Percentiles rank a stretch among this genome's conserved stretches.
phyloP scores from a whole-genome alignment of 2,888 invertebrate species.

The Molanna angustata region DNA sequence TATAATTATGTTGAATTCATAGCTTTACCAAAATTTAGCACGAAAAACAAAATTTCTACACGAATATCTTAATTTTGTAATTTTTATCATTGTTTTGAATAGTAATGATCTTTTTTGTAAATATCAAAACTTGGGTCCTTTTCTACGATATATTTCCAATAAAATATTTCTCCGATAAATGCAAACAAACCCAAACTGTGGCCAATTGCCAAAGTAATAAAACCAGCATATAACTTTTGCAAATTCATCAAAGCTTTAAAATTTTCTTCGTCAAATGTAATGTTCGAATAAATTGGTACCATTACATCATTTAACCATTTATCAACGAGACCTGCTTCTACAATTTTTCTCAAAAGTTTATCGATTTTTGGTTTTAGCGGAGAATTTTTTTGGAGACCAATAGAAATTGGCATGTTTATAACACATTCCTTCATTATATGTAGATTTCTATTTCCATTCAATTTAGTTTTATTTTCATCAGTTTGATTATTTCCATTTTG shows the following conservation, averaged over 20 bases:
- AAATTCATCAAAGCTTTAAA: slow-evolving; percentile 76
- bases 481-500: slow-evolving; percentile 36
- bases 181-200: slow-evolving; percentile 59
- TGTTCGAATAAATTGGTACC: slow-evolving; percentile 54
- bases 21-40: too few relatives aligned
- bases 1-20: too few relatives aligned
- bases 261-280: slow-evolving; percentile 55
- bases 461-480: slow-evolving; percentile 36
- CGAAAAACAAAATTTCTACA: too few relatives aligned
- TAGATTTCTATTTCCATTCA: slow-evolving; percentile 51
- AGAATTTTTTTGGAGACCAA: slow-evolving; percentile 80
- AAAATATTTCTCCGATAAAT: slow-evolving; percentile 60
- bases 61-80: neutral
- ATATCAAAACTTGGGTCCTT: slow-evolving; percentile 70
- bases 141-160: slow-evolving; percentile 65
- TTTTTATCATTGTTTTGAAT: slow-evolving; percentile 2
- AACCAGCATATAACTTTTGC: slow-evolving; percentile 73
- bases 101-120: slow-evolving; percentile 52
- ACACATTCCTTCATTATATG: slow-evolving; percentile 83
- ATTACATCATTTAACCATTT: slow-evolving; percentile 80
- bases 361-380: slow-evolving; percentile 70
- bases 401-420: slow-evolving; percentile 75
- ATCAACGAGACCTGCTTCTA: slow-evolving; percentile 72
- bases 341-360: slow-evolving; percentile 61
- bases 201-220: slow-evolving; percentile 69